Base-by-base conservation (phyloP, 2,888 invertebrate species). In the Neria commutata region DNA sequence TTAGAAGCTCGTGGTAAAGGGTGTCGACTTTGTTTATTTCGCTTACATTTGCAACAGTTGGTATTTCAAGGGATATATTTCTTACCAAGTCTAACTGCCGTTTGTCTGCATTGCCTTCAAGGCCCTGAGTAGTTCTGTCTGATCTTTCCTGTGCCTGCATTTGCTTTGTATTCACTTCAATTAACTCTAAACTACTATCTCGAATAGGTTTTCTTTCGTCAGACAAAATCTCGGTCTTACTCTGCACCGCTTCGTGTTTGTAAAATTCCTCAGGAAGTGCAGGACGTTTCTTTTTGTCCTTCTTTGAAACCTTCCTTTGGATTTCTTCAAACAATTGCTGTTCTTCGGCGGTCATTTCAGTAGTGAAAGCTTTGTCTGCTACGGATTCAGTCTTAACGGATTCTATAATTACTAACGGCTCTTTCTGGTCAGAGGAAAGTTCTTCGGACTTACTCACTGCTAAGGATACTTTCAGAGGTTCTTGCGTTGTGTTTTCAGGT, bases 221-320 rank as follows among this genome's bases (percentile, higher is more conserved):
- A 37, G 29, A 6, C 37, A 4, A n/a, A 11, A 33, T 33, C 33
- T 33, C 33, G 8, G 14, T n/a, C n/a, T n/a, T n/a, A 17, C 61
- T 52, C 50, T 73, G 62, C 33, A 24, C 49, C 3, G 61, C 61
- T 65, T 75, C 74, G 48, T 67, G 64, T 33, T 67, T 71, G 48
- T 73, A 71, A 51, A 81, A 81, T 56, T 80, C 77, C 65, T 77
- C 77, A 4, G 81, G 81, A 50, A 81, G 72, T 21, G 78, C 75
- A 3, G 79, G 81, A n/a, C 81, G 69, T 50, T 80, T 79, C 59
- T 79, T 80, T 65, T 80, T 80, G 57, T 80, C 79, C 67, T 80
- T 79, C 56, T 80, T 82, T 3, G 77, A 75, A 33, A 80, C 67
- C 60, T 80, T 79, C 61, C 78, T 78, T 65, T 82, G 76, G 61